Evolutionary conservation across 2,888 invertebrate genomes (phyloP).

Genomic region (Platypus cylindrus): DNA sequence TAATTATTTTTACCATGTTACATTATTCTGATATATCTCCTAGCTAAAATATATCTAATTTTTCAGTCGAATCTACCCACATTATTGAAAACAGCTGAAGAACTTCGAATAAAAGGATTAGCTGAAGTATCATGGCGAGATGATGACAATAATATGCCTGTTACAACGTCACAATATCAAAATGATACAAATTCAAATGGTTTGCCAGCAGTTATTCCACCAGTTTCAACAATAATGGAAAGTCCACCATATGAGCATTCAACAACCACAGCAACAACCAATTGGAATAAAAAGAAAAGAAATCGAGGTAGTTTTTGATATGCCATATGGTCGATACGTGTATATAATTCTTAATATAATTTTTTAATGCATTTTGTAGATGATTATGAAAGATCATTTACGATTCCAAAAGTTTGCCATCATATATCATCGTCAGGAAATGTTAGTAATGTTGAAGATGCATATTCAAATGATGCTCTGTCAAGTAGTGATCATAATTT

Average conservation of each 20-base stretch:
- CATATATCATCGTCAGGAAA: slow-evolving; percentile 34
- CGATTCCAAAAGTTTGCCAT: slow-evolving; percentile 40
- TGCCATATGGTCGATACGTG: no score
- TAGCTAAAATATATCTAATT: no score
- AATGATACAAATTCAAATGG: slow-evolving; percentile 27
- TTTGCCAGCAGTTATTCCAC: slow-evolving; percentile 31
- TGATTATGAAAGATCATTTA: slow-evolving; percentile 42
- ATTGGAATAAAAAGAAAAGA: slow-evolving; percentile 47
- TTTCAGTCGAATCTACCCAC: slow-evolving; percentile 73
- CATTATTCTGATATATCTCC: no score
- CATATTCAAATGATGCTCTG: slow-evolving; percentile 34
- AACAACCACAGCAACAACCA: slow-evolving; percentile 15
- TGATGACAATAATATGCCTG: slow-evolving; percentile 33
- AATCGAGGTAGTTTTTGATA: no score
- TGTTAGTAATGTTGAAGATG: slow-evolving; percentile 27
- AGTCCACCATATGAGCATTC: slow-evolving; percentile 24
- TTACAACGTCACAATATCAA: slow-evolving; percentile 18
- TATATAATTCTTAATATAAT: no score
- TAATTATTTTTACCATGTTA: no score
- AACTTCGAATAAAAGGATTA: slow-evolving; percentile 79
- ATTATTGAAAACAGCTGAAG: slow-evolving; percentile 81
- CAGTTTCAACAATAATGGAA: slow-evolving; percentile 35
- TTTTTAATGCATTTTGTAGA: slow-evolving; percentile 29
- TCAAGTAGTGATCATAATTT: slow-evolving; percentile 34
- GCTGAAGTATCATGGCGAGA: slow-evolving; percentile 83